Base-by-base conservation (phyloP, 2,797 vertebrate species). In the Cossypha caffra region DNA sequence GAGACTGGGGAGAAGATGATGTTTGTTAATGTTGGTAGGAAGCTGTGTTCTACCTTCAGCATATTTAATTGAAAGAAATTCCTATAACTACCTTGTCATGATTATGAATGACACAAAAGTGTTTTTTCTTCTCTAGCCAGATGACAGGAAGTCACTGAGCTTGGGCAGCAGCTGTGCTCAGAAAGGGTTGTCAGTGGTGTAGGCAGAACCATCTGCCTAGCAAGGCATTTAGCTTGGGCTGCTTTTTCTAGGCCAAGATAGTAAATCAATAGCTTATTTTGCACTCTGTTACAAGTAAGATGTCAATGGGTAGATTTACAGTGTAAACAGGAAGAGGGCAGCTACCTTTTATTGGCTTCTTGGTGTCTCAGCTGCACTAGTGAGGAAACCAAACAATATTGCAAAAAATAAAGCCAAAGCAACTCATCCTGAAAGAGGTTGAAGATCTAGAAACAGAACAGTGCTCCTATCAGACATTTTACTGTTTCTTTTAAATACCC, bases 141-240 rank as follows among this genome's bases (percentile, higher is more conserved):
- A 90, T 88, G 76, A 93, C 91, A 86, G 91, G 95, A 97, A 95
- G 93, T 24, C 50, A 16, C 47, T 75, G 82, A 94, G 91, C 78
- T 84, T 62, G 89, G 69, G 89, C 89, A 91, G 72, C 94, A 95
- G 86, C 88, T 93, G 92, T 83, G 78, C 58, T 90, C 91, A 66
- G 89, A 31, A 75, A 66, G 93, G 91, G 75, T 88, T 88, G 75
- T 62, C 69, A 48, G 75, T 73, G 85, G 61, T 92, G 93, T 93
- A 78, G 95, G 94, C 89, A 94, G 92, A 92, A 51, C 96, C 94
- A 93, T 96, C 96, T 96, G 96, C 79, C 85, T 64, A 69, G 76
- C 43, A 48, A 95, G 83, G 61, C 88, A n/a, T 79, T 88, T 47
- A 82, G 72, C 61, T 90, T 71, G 77, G 71, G 50, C 54, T 96